Evolutionary conservation across 1,140 invertebrate species (phyloP).

Genomic region (Lutraria rhynchaena): DNA sequence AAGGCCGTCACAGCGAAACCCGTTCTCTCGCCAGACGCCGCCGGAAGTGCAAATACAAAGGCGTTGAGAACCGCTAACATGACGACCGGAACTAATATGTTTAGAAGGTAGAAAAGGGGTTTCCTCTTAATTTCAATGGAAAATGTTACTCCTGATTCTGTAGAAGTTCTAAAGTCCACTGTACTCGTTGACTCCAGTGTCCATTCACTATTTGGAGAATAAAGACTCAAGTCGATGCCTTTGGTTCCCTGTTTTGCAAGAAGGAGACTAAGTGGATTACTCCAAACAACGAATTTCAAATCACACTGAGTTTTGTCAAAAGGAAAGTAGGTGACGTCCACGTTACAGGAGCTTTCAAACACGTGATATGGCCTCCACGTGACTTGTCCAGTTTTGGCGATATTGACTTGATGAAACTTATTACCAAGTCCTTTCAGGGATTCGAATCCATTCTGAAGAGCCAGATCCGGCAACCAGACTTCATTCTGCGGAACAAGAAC

Average conservation of each 20-base stretch:
- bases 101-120: constrained; percentile 45
- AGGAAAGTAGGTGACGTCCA: constrained; percentile 54
- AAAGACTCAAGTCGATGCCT: constrained; percentile 14
- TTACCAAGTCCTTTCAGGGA: constrained; percentile 30
- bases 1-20: constrained; percentile 49
- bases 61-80: constrained; percentile 45
- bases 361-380: constrained; percentile 50
- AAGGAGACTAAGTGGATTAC: constrained; percentile 24
- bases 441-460: constrained; percentile 53
- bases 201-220: constrained; percentile 45
- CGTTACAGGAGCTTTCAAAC: constrained; percentile 47
- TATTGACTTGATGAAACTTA: constrained; percentile 25
- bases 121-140: constrained; percentile 51
- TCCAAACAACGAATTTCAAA: constrained; percentile 53
- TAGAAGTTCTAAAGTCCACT: constrained; percentile 1
- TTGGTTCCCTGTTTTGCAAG: constrained; percentile 1
- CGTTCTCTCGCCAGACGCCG: constrained; percentile 36
- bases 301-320: constrained; percentile 56
- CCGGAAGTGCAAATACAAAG: constrained; percentile 51
- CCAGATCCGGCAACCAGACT: constrained; percentile 61
- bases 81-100: constrained; percentile 44
- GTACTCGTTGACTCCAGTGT: constrained; percentile 1
- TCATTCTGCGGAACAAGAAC: constrained; percentile 35
- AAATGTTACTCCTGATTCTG: constrained; percentile 45
- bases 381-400: not conserved